Conservation (phyloP, 2,888 invertebrate genomes). For the Poecilus cupreus region DNA sequence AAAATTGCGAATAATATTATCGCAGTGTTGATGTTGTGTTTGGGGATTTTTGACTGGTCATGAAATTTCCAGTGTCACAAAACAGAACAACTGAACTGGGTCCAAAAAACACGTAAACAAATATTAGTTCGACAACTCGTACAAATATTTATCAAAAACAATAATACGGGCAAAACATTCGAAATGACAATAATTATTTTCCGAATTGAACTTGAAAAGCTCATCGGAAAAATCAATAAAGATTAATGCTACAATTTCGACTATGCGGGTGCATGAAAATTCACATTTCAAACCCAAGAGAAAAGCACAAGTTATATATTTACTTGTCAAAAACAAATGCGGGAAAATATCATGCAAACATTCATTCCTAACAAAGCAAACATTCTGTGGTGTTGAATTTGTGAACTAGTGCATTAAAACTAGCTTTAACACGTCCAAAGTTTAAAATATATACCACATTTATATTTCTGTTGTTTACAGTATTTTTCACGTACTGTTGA, state of each 20-base stretch:
- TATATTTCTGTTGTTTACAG: too few relatives aligned
- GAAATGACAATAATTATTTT: background rate
- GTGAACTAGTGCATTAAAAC: background rate
- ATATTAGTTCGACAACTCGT: background rate
- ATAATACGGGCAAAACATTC: background rate
- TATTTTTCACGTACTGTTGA: too few relatives aligned
- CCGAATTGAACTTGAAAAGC: background rate
- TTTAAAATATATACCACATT: too few relatives aligned
- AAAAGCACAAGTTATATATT: constrained; percentile 22
- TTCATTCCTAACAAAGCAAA: background rate
- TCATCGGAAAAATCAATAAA: background rate
- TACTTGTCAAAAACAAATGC: constrained; percentile 12
- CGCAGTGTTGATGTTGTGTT: too few relatives aligned
- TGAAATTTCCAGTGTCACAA: background rate
- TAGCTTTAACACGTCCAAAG: background rate
- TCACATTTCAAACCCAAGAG: background rate
- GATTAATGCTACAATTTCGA: background rate
- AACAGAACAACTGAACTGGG: background rate
- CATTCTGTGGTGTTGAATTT: background rate
- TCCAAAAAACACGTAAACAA: background rate
- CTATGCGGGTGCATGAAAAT: background rate
- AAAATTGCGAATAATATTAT: too few relatives aligned
- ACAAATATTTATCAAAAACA: background rate
- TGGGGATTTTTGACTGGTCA: too few relatives aligned
- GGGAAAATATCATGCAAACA: constrained; percentile 7